phyloP scores from a whole-genome alignment of 2,888 invertebrate species.

The Sinhomidia bicolor region DNA sequence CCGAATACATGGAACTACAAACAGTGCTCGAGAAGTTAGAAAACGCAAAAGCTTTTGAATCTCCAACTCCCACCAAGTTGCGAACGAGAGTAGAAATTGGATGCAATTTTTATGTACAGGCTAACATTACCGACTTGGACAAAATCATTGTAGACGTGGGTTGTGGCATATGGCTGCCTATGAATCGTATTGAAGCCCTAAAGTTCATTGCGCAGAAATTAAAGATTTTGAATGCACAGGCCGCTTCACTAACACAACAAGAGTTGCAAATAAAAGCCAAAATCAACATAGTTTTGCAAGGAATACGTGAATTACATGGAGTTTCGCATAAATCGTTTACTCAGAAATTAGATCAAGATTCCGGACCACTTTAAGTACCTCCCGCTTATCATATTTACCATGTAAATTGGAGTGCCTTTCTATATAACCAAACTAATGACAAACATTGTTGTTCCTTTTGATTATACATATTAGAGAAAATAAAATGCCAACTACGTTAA shows the following conservation, averaged over 20 bases:
- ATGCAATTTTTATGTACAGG: constrained; percentile 92
- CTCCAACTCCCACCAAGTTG: constrained; percentile 83
- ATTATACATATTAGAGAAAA: no score
- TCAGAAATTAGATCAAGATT: not conserved
- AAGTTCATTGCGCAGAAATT: constrained; percentile 88
- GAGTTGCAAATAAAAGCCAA: constrained; percentile 89
- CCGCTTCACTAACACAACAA: constrained; percentile 86
- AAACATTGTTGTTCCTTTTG: no score
- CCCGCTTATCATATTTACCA: no score
- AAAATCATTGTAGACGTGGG: constrained; percentile 89
- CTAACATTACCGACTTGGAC: constrained; percentile 86
- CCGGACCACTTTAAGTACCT: not conserved
- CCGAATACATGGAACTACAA: constrained; percentile 89
- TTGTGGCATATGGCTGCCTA: constrained; percentile 88
- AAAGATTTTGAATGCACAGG: constrained; percentile 85
- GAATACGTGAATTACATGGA: constrained; percentile 85
- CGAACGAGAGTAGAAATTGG: constrained; percentile 91
- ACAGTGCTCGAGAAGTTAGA: constrained; percentile 86
- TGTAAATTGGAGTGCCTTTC: no score
- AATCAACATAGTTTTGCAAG: constrained; percentile 89
- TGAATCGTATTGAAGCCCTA: constrained; percentile 87
- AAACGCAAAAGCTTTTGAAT: constrained; percentile 81
- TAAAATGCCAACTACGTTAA: no score
- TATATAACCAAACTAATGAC: no score
- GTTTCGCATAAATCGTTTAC: constrained; percentile 36